Conservation (phyloP, 2,888 invertebrate genomes). For the Sesia apiformis region DNA sequence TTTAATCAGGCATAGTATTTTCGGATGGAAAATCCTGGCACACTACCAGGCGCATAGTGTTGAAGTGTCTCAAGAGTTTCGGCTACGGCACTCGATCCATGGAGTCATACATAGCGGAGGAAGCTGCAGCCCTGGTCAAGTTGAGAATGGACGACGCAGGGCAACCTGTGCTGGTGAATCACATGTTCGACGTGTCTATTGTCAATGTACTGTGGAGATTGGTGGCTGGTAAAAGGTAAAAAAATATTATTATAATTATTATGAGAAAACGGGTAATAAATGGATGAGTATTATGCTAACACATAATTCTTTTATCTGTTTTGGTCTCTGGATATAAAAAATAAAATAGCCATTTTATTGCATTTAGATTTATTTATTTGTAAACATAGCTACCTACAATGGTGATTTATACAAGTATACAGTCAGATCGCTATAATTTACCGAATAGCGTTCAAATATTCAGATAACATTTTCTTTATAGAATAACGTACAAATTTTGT, state of each 20-base stretch:
- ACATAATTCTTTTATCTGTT: no score
- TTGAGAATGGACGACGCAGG: constrained; percentile 38
- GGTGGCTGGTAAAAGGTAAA: constrained; percentile 77
- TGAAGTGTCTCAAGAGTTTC: constrained; percentile 77
- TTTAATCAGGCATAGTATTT: constrained; percentile 77
- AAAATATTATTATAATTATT: neutral
- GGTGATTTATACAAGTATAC: no score
- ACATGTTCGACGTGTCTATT: constrained; percentile 77
- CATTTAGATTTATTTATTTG: no score
- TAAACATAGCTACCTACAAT: no score
- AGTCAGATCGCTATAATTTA: no score
- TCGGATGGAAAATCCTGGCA: constrained; percentile 79
- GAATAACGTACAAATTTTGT: no score
- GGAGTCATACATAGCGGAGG: constrained; percentile 75
- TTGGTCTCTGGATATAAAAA: no score
- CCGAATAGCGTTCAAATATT: no score
- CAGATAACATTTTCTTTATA: no score
- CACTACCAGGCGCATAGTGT: constrained; percentile 76
- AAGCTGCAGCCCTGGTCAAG: constrained; percentile 74
- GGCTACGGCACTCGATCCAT: constrained; percentile 77
- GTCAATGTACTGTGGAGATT: constrained; percentile 82
- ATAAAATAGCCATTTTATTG: no score
- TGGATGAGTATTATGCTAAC: no score
- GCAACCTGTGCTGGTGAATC: constrained; percentile 63
- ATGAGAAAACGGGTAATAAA: no score